Percentiles rank a stretch among this genome's conserved stretches.
These are phyloP conservation scores for Empidonax traillii DNA, from an alignment of 2,113 vertebrate genomes.

Conservation along the genomic window DNA sequence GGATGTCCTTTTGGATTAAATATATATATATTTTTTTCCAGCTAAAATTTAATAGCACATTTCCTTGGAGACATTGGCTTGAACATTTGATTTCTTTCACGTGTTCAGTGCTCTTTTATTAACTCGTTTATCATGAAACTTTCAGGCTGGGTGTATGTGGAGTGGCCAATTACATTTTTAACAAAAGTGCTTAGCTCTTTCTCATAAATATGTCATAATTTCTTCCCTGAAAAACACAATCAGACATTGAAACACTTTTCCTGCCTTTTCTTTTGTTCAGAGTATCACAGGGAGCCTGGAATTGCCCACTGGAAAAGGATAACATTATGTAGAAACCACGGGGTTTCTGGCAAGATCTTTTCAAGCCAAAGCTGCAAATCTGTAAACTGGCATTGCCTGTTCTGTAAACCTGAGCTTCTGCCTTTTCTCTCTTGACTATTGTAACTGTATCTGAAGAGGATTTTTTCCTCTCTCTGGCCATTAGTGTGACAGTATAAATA, in stretches of 20 bases:
- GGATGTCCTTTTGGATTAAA: not conserved
- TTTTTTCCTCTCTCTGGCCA: not conserved
- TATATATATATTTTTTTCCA: not conserved
- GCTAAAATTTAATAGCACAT: not conserved
- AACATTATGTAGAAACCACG: not conserved
- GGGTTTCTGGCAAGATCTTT: not conserved
- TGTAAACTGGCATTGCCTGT: not conserved
- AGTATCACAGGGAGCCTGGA: not conserved
- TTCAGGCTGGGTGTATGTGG: not conserved
- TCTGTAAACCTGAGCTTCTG: not conserved
- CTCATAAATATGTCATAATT: not conserved
- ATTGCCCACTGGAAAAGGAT: not conserved
- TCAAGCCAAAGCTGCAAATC: not conserved
- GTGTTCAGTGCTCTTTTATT: not conserved
- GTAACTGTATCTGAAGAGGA: not conserved
- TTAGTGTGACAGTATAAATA: not conserved
- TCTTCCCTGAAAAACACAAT: not conserved
- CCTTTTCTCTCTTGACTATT: not conserved
- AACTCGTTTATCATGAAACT: not conserved
- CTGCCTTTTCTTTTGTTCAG: not conserved
- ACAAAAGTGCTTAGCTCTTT: not conserved
- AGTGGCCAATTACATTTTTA: not conserved
- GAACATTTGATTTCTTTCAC: constrained; percentile 23
- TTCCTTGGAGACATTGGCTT: not conserved
- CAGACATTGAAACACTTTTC: not conserved